These are phyloP conservation scores for Oxyura jamaicensis DNA, from an alignment of 2,113 vertebrate genomes.

Conservation along the genomic window DNA sequence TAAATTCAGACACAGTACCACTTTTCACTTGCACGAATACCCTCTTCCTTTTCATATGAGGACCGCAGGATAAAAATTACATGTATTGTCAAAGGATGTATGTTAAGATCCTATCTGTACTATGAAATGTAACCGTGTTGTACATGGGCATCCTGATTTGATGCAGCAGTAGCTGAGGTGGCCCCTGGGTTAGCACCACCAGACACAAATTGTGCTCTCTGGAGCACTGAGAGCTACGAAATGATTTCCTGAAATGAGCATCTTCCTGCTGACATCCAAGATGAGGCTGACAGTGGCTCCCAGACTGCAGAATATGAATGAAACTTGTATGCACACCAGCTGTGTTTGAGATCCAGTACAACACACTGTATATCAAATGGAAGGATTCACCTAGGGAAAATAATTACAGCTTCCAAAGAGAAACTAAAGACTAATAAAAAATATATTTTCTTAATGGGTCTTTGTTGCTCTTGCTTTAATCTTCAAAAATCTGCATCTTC, in stretches of 20 bases:
- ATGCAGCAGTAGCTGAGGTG: neutral
- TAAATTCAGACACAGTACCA: neutral
- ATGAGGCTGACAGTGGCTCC: neutral
- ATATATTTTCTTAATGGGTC: neutral
- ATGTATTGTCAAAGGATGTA: neutral
- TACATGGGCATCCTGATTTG: neutral
- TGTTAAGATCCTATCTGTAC: neutral
- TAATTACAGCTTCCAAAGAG: neutral
- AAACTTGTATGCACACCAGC: neutral
- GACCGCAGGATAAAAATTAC: neutral
- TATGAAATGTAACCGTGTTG: neutral
- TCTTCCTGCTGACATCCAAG: neutral
- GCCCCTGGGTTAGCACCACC: neutral
- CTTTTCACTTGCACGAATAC: neutral
- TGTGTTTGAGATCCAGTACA: neutral
- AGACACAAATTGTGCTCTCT: neutral
- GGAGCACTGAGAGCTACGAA: neutral
- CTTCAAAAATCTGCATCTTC: neutral
- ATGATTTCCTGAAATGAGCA: neutral
- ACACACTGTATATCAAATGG: neutral
- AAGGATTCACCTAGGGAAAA: neutral
- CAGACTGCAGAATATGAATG: neutral
- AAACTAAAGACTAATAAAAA: neutral
- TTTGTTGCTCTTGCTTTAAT: constrained; percentile 3
- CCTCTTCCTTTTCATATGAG: neutral